These are phyloP conservation scores for Planococcus citri DNA, from an alignment of 1,140 invertebrate species.

Conservation along the genomic window DNA sequence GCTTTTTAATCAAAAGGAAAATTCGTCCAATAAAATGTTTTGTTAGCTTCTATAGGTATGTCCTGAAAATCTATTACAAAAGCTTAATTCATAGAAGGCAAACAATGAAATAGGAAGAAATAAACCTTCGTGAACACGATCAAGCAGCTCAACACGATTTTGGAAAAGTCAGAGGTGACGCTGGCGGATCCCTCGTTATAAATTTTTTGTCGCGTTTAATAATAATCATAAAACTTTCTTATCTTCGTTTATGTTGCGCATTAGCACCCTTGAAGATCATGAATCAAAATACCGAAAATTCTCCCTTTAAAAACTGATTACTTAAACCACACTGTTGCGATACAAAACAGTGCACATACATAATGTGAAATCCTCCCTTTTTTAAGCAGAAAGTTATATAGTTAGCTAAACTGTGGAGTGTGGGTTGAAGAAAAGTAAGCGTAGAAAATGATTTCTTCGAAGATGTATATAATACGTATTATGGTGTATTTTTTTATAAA, in stretches of 20 bases:
- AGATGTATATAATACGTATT: not conserved
- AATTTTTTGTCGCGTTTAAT: not conserved
- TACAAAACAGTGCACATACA: not conserved
- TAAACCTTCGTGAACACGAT: too few relatives aligned
- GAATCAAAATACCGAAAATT: not conserved
- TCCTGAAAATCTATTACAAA: not conserved
- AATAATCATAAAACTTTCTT: conserved; percentile 1
- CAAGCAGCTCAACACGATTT: too few relatives aligned
- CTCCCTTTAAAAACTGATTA: conserved; percentile 1
- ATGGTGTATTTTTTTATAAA: not conserved
- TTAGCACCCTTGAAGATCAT: not conserved
- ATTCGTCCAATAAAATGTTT: too few relatives aligned
- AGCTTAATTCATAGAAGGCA: not conserved
- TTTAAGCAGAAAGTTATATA: too few relatives aligned
- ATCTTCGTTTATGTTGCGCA: not conserved
- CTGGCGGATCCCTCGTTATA: not conserved
- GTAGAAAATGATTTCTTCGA: too few relatives aligned
- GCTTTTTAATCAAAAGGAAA: too few relatives aligned
- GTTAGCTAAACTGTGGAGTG: too few relatives aligned
- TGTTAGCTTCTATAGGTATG: too few relatives aligned
- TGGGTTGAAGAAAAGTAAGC: too few relatives aligned
- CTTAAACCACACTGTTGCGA: not conserved
- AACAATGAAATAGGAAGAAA: too few relatives aligned
- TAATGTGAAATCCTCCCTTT: too few relatives aligned
- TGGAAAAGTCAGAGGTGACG: too few relatives aligned